A percentile compares a stretch with the other conserved stretches of the same genome.
Evolutionary conservation across 1,140 invertebrate species (phyloP).

Genomic region (Musca vetustissima): DNA sequence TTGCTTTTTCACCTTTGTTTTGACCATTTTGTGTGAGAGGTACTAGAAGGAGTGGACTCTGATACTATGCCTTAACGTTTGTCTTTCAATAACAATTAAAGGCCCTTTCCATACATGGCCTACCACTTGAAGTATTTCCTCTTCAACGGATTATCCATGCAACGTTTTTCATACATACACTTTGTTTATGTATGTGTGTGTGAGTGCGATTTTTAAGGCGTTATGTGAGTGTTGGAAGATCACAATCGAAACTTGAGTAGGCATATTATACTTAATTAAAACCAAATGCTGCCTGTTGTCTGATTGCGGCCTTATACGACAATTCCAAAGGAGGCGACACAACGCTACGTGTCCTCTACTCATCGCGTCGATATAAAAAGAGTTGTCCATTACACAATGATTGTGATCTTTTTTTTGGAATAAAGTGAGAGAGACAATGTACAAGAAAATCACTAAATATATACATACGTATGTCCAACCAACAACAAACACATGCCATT

Average conservation of each 20-base stretch:
- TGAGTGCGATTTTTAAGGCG: background rate
- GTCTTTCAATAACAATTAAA: no score
- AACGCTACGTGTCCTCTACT: background rate
- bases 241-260: constrained; percentile 31
- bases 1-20: no score
- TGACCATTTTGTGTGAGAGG: no score
- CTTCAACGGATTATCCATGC: no score
- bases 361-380: constrained; percentile 4
- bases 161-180: no score
- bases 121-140: no score
- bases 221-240: constrained; percentile 18
- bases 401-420: background rate
- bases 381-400: constrained; percentile 11
- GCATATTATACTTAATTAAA: constrained; percentile 31
- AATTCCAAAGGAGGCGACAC: background rate
- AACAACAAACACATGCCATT: background rate
- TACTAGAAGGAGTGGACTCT: no score
- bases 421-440: background rate
- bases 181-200: no score
- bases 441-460: background rate
- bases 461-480: background rate
- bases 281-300: constrained; percentile 15
- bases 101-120: no score
- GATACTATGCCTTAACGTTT: no score
- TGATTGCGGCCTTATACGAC: constrained; percentile 12